phyloP scores from a whole-genome alignment of 2,888 invertebrate species.

The Gisinianus flammeolus region DNA sequence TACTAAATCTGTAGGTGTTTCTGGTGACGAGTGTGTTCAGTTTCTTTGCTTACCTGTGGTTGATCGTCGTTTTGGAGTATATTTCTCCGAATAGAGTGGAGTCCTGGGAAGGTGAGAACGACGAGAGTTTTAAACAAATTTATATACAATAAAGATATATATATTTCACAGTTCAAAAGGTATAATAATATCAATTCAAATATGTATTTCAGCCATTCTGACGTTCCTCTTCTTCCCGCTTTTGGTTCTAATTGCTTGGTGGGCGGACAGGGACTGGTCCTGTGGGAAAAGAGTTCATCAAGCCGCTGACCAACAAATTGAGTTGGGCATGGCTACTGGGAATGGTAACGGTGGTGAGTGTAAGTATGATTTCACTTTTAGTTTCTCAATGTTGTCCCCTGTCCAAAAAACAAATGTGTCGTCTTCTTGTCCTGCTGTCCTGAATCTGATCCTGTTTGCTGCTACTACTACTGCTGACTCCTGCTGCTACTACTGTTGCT shows the following conservation, averaged over 20 bases:
- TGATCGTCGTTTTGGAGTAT: constrained; percentile 64
- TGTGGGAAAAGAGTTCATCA: constrained; percentile 62
- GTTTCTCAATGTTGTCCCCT: constrained; percentile 19
- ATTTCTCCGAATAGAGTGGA: constrained; percentile 64
- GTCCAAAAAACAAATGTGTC: no score
- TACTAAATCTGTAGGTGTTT: constrained; percentile 61
- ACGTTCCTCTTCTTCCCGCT: constrained; percentile 67
- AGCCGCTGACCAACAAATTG: constrained; percentile 62
- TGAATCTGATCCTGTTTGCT: background rate
- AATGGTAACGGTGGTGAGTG: constrained; percentile 61
- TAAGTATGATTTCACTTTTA: constrained; percentile 58
- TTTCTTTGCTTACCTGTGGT: constrained; percentile 69
- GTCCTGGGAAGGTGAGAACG: constrained; percentile 69
- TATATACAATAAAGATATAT: no score
- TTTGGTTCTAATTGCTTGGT: constrained; percentile 66
- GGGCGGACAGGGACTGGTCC: constrained; percentile 64
- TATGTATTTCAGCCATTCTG: no score
- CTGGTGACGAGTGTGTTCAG: constrained; percentile 63
- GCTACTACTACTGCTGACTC: background rate
- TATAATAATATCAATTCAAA: no score
- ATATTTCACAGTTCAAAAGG: no score
- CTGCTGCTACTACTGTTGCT: no score
- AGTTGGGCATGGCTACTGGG: constrained; percentile 60
- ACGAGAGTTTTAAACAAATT: no score
- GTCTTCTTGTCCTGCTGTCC: background rate